Evolutionary conservation across 2,888 invertebrate species (phyloP), one percentile per base, ranked within the genome.

Genomic region (Abscondita cerata): DNA sequence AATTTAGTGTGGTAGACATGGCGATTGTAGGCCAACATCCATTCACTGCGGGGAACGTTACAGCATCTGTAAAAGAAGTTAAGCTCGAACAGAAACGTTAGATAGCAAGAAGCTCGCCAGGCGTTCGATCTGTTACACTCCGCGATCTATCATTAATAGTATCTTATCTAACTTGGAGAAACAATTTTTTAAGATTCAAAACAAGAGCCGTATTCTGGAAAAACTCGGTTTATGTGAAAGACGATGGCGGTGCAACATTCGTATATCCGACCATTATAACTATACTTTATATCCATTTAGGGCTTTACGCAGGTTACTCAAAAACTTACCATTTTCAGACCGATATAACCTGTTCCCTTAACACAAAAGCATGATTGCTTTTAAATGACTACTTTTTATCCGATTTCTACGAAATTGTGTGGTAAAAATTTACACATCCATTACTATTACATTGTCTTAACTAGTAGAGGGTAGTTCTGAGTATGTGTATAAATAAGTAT

Each of bases 121-220:
- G 57, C 50, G 57, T 53, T 62, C 62, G 53, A 34, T 62, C 53
- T 34, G 62, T 54, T 58, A 58, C 52, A 53, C 44, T 44, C 56
- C 40, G 58, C 53, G 52, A 62, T 59, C 62, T 59, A 58, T 54
- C 53, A 54, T 53, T 55, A 55, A 58, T 62, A 53, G 62, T 57
- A 53, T 52, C 48, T 58, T 58, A 48, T 64, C 64, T 57, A 60
- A 64, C 60, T 75, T 78, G 78, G 78, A 75, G 74, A 78, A 75
- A 79, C 78, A 71, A 73, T 78, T 79, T 78, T 79, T 77, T 75
- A 69, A 68, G 64, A 66, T 60, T 71, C 62, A 73, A 76, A 75
- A 75, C 72, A 73, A 71, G 75, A 75, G 75, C 75, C 75, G 75
- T 73, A 73, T 75, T 73, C 72, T 74, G 76, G 78, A 78, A 78